Percentiles rank a stretch among this genome's conserved stretches.
phyloP scores from a whole-genome alignment of 2,797 vertebrate species.

The Champsocephalus esox region DNA sequence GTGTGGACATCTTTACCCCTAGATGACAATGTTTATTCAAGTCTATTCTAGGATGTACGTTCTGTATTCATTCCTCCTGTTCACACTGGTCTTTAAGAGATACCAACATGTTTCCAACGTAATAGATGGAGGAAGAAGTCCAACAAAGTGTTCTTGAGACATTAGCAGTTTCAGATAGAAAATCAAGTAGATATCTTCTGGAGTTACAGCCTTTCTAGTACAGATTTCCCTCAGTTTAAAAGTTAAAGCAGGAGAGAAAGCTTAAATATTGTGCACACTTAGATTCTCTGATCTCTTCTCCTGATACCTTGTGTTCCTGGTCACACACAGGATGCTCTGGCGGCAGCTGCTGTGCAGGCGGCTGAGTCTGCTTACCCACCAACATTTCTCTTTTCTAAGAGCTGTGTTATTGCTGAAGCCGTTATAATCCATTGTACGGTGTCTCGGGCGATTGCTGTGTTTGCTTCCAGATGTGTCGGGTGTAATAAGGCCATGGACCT shows the following conservation, averaged over 20 bases:
- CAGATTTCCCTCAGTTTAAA: background rate
- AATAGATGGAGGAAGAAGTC: background rate
- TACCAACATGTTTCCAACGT: background rate
- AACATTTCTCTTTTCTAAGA: constrained; percentile 34
- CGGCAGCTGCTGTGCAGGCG: constrained; percentile 36
- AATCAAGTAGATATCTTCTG: background rate
- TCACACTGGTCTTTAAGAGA: background rate
- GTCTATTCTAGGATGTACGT: background rate
- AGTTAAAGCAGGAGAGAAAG: background rate
- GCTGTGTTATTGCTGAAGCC: constrained; percentile 38
- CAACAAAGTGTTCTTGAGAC: background rate
- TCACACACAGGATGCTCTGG: constrained; percentile 7
- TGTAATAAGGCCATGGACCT: constrained; percentile 51
- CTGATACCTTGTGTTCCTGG: background rate
- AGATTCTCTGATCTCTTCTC: background rate
- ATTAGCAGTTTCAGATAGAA: background rate
- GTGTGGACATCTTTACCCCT: no score
- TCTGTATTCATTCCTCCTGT: background rate
- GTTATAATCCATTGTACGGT: constrained; percentile 35
- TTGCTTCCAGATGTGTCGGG: constrained; percentile 50
- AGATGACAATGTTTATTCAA: no score
- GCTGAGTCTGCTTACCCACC: constrained; percentile 23
- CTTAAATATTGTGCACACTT: background rate
- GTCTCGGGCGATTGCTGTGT: constrained; percentile 40
- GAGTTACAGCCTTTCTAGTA: background rate